A percentile compares a stretch with the other conserved stretches of the same genome.
Evolutionary conservation across 2,113 vertebrate genomes (phyloP).

Genomic region (Malurus melanocephalus): DNA sequence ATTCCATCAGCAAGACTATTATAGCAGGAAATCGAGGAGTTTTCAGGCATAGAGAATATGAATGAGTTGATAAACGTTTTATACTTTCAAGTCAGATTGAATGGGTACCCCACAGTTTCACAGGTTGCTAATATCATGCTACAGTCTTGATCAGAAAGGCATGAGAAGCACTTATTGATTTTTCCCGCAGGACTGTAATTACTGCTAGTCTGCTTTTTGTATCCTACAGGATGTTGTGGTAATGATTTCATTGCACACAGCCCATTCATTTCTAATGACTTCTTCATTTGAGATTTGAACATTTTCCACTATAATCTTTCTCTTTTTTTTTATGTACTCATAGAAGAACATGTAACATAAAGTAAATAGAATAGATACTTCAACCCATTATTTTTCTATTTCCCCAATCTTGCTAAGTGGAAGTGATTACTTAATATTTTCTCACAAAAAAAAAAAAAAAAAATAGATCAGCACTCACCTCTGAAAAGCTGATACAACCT

Average conservation of each 20-base stretch:
- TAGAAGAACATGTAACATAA: neutral
- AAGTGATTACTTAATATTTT: neutral
- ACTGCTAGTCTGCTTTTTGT: neutral
- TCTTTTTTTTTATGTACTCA: neutral
- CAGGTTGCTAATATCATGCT: neutral
- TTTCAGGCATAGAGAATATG: neutral
- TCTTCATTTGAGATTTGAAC: neutral
- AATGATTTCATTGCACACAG: neutral
- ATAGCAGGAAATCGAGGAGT: neutral
- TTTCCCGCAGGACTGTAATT: constrained; percentile 23
- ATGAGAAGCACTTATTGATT: constrained; percentile 10
- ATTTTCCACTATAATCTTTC: neutral
- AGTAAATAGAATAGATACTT: neutral
- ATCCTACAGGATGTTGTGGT: neutral
- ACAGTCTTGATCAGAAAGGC: neutral
- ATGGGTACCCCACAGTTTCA: neutral
- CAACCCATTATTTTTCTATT: neutral
- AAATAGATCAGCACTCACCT: neutral
- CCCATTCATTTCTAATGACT: neutral
- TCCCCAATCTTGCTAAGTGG: neutral
- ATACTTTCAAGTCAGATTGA: neutral
- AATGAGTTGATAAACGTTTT: neutral
- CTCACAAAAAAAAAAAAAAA: neutral
- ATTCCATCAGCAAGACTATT: neutral
- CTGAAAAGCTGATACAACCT: neutral